Evolutionary conservation across 1,140 invertebrate species (phyloP).

Genomic region (Drosophila saltans): DNA sequence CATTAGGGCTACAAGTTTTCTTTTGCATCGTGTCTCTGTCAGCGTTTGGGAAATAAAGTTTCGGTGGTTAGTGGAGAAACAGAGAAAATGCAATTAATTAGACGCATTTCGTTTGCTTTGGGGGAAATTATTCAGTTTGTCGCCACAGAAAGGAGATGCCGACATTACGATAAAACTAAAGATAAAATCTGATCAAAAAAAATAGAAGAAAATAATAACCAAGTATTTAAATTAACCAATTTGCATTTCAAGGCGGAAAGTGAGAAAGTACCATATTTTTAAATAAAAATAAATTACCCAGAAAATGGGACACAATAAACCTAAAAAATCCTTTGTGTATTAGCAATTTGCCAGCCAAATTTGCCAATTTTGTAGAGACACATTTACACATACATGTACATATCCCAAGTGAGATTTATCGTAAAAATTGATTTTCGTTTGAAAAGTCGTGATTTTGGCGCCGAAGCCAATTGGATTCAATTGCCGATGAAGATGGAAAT

Average conservation of each 20-base stretch:
- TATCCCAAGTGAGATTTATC: conserved; percentile 68
- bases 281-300: conserved; percentile 55
- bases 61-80: not conserved
- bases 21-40: not conserved
- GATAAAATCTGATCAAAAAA: conserved; percentile 73
- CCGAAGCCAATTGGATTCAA: conserved; percentile 73
- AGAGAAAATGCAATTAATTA: conserved; percentile 64
- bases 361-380: conserved; percentile 72
- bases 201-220: conserved; percentile 18
- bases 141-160: conserved; percentile 62
- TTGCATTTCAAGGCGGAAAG: conserved; percentile 40
- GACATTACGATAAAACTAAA: conserved; percentile 53
- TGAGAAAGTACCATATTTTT: conserved; percentile 18
- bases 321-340: conserved; percentile 28
- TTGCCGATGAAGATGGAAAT: conserved; percentile 39
- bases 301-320: conserved; percentile 28
- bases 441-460: conserved; percentile 57
- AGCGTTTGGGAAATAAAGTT: conserved; percentile 11
- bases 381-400: not conserved
- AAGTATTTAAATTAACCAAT: conserved; percentile 48
- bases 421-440: conserved; percentile 74
- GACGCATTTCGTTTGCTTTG: conserved; percentile 57
- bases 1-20: conserved; percentile 64
- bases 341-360: conserved; percentile 68
- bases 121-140: conserved; percentile 67